Base-by-base conservation (phyloP, 2,888 invertebrate species). In the Cremastinae sp. region DNA sequence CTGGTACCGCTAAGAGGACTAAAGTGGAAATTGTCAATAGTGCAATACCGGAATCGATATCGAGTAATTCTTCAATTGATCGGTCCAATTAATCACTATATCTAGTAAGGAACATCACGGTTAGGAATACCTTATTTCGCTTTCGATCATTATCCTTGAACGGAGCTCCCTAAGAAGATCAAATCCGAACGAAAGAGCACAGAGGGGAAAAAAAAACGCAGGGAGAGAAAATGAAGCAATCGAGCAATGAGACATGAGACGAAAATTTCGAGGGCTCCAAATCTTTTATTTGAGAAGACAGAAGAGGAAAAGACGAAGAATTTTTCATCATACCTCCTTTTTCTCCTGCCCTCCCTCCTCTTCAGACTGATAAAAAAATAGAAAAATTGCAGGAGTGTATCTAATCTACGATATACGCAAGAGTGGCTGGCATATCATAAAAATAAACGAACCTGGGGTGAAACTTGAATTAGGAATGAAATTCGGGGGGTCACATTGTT, bases 51-150 rank as follows among this genome's bases (percentile, higher is more conserved):
- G 39, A 22, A 22, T 16, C 39, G 59, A 20, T 75, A 14, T 10
- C 16, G 56, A 43, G 58, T 72, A 72, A 62, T 56, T 55, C 49
- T 56, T 39, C 62, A 39, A 72, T 66, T 62, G 49, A 72, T 68
- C 51, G 62, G 62, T 49, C 62, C 72, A 75, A 75, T 75, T 62
- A 72, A 72, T 43, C 49, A n/a, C n/a, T n/a, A 68, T 72, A 56
- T 56, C 66, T 55, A 58, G 43, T 53, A 39, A 56, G 49, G 47
- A 12, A 20, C 12, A 39, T 45, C 12, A 58, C 56, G 64, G 35
- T 35, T 45, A 45, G n/a, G 35, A 18, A 12, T 55, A n/a, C n/a
- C n/a, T n/a, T n/a, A n/a, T 58, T 68, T 68, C 0, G 56, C 39
- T 43, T 58, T 68, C 45, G 47, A n/a, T 58, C 14, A 37, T 37